A percentile compares a stretch with the other conserved stretches of the same genome.
These are phyloP conservation scores for Holothuria leucospilota DNA, from an alignment of 53 echinoderm and acorn worm genomes.

Conservation along the genomic window DNA sequence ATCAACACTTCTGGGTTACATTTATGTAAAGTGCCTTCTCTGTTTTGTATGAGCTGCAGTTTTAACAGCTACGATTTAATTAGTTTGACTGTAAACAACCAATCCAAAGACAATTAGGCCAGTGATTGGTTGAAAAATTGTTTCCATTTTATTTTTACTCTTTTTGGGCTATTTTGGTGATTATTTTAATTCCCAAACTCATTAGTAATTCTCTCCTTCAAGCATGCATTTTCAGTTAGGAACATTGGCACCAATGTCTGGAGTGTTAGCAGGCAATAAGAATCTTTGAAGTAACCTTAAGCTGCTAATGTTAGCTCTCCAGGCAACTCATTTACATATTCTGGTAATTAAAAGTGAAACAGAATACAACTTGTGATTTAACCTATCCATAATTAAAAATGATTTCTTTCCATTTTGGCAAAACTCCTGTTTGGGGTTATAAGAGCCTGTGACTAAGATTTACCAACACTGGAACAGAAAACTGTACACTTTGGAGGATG, in stretches of 20 bases:
- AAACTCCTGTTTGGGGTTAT: too few species aligned
- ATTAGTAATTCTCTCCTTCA: conserved; percentile 28
- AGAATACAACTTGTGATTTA: conserved; percentile 47
- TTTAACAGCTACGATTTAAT: too few species aligned
- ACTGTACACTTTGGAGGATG: too few species aligned
- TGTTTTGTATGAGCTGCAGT: too few species aligned
- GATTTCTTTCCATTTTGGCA: neutral
- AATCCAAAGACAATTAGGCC: too few species aligned
- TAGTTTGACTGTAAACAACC: too few species aligned
- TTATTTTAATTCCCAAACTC: conserved; percentile 32
- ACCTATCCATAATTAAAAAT: conserved; percentile 47
- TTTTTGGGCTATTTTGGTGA: neutral
- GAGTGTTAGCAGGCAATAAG: neutral
- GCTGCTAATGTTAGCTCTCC: conserved; percentile 46
- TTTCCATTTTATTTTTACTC: neutral
- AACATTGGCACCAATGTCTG: conserved; percentile 45
- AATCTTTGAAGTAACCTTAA: conserved; percentile 35
- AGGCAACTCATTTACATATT: conserved; percentile 50
- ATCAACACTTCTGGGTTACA: too few species aligned
- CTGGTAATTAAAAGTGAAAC: conserved; percentile 50
- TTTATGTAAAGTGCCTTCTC: too few species aligned
- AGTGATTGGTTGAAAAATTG: too few species aligned
- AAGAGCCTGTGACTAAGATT: too few species aligned
- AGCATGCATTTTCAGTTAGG: conserved; percentile 25
- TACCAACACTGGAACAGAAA: too few species aligned